Base-by-base conservation (phyloP, 2,797 vertebrate genomes). In the Scleropages formosus region DNA sequence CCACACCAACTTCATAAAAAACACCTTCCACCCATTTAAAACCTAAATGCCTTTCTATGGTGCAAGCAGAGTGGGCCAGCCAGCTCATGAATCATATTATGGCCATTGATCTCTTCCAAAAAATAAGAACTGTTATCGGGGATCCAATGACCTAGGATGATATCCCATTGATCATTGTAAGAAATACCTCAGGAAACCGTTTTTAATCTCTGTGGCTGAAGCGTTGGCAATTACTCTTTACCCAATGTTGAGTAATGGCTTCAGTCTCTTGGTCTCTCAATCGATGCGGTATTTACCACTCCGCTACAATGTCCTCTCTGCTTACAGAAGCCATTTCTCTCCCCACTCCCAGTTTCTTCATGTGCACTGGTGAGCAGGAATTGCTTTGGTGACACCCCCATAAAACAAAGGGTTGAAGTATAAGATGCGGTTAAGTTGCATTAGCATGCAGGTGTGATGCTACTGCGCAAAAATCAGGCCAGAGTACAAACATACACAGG, bases 121-220 rank as follows among this genome's bases (percentile, higher is more conserved):
- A 93, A 93, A 91, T 88, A 90, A 91, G 92, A 92, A 93, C 88
- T 91, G 86, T 93, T 94, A 93, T 93, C 93, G 90, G 93, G 92
- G 91, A 93, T 91, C 88, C 93, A 93, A 87, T 91, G 90, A 89
- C 90, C 87, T 91, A 87, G 89, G 91, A 92, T 92, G 90, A 90
- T 92, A 90, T 89, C 87, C 85, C 91, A 93, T 93, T 92, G 93
- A 93, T 94, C 93, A 94, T 86, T 92, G 88, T 93, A 93, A 93
- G 90, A 93, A 93, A 93, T 93, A 93, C 92, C 93, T 93, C 91
- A 89, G 93, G 92, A 92, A 93, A 92, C 92, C 91, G 90, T 92
- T 93, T 94, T 93, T 93, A 93, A 94, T 94, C 92, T 93, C 93
- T 91, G 89, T 71, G 0, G 91, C 86, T 89, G 88, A 39, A 91